A percentile compares a stretch with the other conserved stretches of the same genome.
These are phyloP conservation scores for Sorex fumeus DNA, from an alignment of 2,113 vertebrate genomes.

Conservation along the genomic window DNA sequence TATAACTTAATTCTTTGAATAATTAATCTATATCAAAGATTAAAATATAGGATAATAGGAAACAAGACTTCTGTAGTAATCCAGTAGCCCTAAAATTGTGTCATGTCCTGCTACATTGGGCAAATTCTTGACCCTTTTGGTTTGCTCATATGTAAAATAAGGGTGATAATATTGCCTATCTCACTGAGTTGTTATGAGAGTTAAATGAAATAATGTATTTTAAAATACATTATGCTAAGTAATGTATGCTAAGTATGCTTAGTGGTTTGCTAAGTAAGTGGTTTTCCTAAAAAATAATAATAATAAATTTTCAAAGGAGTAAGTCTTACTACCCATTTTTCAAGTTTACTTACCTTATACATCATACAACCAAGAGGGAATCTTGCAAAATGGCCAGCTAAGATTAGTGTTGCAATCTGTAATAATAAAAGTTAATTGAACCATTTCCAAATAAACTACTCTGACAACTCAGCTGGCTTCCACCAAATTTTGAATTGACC, in stretches of 20 bases:
- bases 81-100: background rate
- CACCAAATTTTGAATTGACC: background rate
- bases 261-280: background rate
- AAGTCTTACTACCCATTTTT: background rate
- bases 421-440: background rate
- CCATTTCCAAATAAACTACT: background rate
- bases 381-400: background rate
- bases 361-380: background rate
- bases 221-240: too few relatives aligned
- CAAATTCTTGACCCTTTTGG: background rate
- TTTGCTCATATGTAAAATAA: background rate
- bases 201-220: background rate
- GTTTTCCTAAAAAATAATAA: background rate
- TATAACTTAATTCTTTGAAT: slow-evolving; percentile 3
- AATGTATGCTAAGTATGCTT: too few relatives aligned
- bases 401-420: background rate
- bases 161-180: background rate
- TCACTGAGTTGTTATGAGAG: background rate
- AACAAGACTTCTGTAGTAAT: background rate
- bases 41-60: slow-evolving; percentile 16
- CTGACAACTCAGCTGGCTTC: background rate
- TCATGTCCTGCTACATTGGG: background rate
- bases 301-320: background rate
- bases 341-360: background rate
- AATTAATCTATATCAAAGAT: background rate